Percentiles rank a stretch among this genome's conserved stretches.
Conservation (phyloP, 2,797 vertebrate genomes). For the Periophthalmus magnuspinnatus region DNA sequence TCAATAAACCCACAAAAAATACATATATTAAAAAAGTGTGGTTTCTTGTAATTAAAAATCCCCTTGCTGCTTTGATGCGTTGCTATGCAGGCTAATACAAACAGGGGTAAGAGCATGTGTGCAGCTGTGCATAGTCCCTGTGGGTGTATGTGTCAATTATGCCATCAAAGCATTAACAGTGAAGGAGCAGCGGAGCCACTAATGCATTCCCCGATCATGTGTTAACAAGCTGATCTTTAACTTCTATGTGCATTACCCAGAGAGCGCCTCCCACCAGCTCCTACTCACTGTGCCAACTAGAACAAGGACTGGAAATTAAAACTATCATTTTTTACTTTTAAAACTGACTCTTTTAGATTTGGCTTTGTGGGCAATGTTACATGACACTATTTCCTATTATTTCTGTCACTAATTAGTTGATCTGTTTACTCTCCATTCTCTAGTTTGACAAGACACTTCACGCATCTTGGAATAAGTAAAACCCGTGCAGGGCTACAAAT, state of each 20-base stretch:
- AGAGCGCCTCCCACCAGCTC: conserved; percentile 55
- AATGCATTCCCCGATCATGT: conserved; percentile 73
- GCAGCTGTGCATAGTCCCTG: conserved; percentile 41
- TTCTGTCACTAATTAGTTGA: conserved; percentile 4
- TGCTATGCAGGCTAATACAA: conserved; percentile 45
- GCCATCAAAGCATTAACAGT: conserved; percentile 59
- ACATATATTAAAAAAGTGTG: background rate
- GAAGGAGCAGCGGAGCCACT: conserved; percentile 63
- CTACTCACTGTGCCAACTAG: conserved; percentile 56
- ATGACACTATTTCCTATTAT: conserved; percentile 23
- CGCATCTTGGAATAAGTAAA: no score
- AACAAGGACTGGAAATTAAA: conserved; percentile 36
- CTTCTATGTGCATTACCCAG: conserved; percentile 62
- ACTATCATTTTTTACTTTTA: conserved; percentile 8
- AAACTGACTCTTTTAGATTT: background rate
- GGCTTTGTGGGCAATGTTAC: conserved; percentile 22
- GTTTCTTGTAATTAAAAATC: conserved; percentile 26
- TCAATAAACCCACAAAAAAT: no score
- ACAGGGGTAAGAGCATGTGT: conserved; percentile 22
- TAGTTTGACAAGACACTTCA: background rate
- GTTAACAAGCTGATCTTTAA: conserved; percentile 74
- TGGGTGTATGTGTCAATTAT: conserved; percentile 65
- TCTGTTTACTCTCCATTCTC: background rate
- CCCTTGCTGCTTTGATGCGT: conserved; percentile 37
- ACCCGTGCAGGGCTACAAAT: no score